These are phyloP conservation scores for Phalacrocorax carbo DNA, from an alignment of 2,113 vertebrate genomes.

Conservation along the genomic window DNA sequence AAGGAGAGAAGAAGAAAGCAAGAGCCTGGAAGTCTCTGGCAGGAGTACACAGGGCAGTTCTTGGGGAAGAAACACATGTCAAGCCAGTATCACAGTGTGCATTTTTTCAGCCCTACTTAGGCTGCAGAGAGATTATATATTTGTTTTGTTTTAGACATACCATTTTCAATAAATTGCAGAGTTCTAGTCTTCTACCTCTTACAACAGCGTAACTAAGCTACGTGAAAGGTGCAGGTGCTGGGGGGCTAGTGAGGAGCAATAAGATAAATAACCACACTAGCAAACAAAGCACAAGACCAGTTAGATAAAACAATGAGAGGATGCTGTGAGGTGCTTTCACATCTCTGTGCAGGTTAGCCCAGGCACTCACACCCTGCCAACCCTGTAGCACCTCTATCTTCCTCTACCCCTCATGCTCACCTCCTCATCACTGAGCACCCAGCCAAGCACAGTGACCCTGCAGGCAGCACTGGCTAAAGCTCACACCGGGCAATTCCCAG, in stretches of 20 bases:
- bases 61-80: background rate
- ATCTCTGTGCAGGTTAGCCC: accelerated
- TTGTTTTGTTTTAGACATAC: background rate
- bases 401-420: background rate
- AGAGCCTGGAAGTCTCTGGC: background rate
- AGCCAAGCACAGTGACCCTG: background rate
- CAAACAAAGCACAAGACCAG: background rate
- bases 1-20: background rate
- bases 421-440: background rate
- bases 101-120: background rate
- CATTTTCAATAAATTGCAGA: background rate
- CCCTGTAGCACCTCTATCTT: background rate
- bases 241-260: background rate
- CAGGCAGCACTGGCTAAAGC: background rate
- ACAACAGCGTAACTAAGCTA: background rate
- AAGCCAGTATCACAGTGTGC: background rate
- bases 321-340: background rate
- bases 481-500: background rate
- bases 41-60: background rate
- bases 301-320: background rate
- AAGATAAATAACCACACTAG: background rate
- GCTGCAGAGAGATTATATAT: background rate
- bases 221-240: background rate
- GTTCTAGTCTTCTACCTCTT: background rate
- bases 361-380: background rate